Evolutionary conservation across 2,888 invertebrate genomes (phyloP).

Genomic region (Neoaliturus tenellus): DNA sequence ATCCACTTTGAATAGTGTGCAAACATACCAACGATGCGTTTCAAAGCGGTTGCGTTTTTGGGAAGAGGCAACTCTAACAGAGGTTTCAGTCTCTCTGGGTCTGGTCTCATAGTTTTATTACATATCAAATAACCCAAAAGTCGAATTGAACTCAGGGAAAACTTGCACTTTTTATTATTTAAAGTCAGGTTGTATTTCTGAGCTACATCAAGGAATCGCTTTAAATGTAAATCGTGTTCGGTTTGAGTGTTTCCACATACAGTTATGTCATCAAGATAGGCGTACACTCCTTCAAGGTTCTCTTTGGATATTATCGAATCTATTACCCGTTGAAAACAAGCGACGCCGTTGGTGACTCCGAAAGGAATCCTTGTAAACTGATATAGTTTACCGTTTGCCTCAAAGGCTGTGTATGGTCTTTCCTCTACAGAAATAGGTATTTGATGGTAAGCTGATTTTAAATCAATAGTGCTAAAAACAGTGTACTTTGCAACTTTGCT

Average conservation of each 20-base stretch:
- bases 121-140: neutral
- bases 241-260: slow-evolving; percentile 12
- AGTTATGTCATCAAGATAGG: slow-evolving; percentile 55
- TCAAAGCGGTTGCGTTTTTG: too few relatives aligned
- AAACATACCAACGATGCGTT: too few relatives aligned
- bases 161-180: slow-evolving; percentile 11
- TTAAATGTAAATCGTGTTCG: slow-evolving; percentile 18
- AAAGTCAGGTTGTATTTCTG: neutral
- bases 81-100: slow-evolving; percentile 19
- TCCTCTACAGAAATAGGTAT: neutral
- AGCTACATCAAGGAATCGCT: neutral
- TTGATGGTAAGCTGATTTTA: neutral
- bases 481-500: neutral
- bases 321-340: neutral
- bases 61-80: neutral
- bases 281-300: slow-evolving; percentile 1
- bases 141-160: neutral
- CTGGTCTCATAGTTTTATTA: slow-evolving; percentile 26
- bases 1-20: too few relatives aligned
- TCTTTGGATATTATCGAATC: slow-evolving; percentile 21
- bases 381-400: neutral
- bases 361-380: neutral
- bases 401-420: neutral
- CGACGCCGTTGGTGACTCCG: neutral
- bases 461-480: neutral